A percentile compares a stretch with the other conserved stretches of the same genome.
Evolutionary conservation across 2,888 invertebrate genomes (phyloP).

Genomic region (Philonicus albiceps): DNA sequence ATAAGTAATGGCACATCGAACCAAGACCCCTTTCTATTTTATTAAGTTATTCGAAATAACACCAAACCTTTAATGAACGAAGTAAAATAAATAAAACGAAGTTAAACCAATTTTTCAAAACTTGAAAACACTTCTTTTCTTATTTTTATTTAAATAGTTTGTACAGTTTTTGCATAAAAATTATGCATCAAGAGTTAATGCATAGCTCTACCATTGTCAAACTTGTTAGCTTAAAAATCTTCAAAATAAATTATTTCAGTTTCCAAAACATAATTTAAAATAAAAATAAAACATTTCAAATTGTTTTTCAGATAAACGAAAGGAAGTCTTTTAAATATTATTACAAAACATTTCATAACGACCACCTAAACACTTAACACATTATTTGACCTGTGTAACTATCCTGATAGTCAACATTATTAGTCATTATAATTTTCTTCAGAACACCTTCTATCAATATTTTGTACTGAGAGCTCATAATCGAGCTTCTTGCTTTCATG

Average conservation of each 20-base stretch:
- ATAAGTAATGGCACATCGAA: too few species aligned
- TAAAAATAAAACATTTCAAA: too few species aligned
- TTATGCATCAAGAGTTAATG: too few species aligned
- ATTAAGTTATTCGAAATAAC: background rate
- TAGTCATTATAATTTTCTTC: background rate
- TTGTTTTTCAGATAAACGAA: too few species aligned
- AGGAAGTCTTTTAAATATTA: too few species aligned
- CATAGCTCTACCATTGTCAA: too few species aligned
- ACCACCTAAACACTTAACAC: background rate
- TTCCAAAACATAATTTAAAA: too few species aligned
- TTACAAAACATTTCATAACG: background rate
- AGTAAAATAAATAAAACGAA: background rate
- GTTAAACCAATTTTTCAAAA: background rate
- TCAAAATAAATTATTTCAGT: too few species aligned
- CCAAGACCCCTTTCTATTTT: too few species aligned
- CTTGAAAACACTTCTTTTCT: background rate
- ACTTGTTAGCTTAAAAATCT: too few species aligned
- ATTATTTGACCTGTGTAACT: background rate
- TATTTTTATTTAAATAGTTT: too few species aligned
- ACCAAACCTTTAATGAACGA: background rate
- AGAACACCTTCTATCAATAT: background rate
- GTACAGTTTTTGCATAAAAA: background rate
- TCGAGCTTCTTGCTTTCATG: background rate
- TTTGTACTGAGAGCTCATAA: background rate
- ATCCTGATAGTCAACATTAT: background rate